A percentile compares a stretch with the other conserved stretches of the same genome.
Evolutionary conservation across 2,113 vertebrate genomes (phyloP).

Genomic region (Dipodomys stephensi): DNA sequence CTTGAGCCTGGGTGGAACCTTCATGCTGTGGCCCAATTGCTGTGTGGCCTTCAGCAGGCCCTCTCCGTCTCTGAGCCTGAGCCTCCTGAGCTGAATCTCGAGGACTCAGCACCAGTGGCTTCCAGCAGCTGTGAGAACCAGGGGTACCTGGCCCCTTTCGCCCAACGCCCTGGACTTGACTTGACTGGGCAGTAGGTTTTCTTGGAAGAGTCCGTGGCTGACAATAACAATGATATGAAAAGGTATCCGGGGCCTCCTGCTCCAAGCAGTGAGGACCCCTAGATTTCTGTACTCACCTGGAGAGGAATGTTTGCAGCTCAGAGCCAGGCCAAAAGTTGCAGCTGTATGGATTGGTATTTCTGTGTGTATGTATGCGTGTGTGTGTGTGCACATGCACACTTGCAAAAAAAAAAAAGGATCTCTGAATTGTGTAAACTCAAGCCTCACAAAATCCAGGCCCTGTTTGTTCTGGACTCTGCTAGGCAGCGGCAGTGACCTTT

Average conservation of each 20-base stretch:
- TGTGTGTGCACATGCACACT: neutral
- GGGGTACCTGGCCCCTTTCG: neutral
- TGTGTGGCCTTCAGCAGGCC: slow-evolving; percentile 8
- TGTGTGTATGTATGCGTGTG: neutral
- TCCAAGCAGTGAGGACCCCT: neutral
- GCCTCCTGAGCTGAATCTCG: neutral
- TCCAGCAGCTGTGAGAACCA: neutral
- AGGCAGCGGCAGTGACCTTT: neutral
- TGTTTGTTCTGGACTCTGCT: no score
- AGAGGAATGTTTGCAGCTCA: no score
- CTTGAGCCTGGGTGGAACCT: neutral
- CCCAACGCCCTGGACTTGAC: accelerated
- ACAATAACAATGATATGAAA: neutral
- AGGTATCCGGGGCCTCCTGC: neutral
- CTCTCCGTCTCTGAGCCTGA: slow-evolving; percentile 22
- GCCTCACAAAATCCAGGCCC: no score
- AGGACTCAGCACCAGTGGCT: neutral
- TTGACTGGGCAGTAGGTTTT: neutral
- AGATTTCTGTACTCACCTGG: no score
- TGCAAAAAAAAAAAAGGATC: neutral
- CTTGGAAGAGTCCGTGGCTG: neutral
- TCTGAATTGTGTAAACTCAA: neutral
- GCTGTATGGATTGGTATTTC: neutral
- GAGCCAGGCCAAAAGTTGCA: no score
- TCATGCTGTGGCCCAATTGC: neutral